Base-by-base conservation (phyloP, 2,888 invertebrate genomes). In the Criorhina ranunculi region DNA sequence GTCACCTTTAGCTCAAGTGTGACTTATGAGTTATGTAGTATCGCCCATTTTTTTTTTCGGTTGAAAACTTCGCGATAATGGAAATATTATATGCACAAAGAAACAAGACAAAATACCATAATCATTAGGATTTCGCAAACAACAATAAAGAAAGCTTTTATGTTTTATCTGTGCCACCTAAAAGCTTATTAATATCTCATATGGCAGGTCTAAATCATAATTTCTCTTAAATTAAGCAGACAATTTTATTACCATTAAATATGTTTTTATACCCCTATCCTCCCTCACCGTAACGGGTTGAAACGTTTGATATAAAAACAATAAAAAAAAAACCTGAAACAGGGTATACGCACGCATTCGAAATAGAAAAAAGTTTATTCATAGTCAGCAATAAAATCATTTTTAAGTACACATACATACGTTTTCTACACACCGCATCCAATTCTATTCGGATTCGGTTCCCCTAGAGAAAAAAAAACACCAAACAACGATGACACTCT, bases 131-230 rank as follows among this genome's bases (percentile, higher is more conserved):
- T 59, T 59, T 70, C n/a, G 70, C 70, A 59, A n/a, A 59, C 24
- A 15, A 33, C 31, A 40, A 24, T 29, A 24, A 9, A 12, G 12
- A 53, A n/a, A 2, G 31, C 24, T 24, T 24, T 24, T 24, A 49
- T 24, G 12, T 37, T 15, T 5, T 15, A 35, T 49, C 29, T 46
- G 24, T 46, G 59, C n/a, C 70, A 51, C 55, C 24, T 35, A 17
- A 35, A 46, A 49, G 49, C 70, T 49, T 49, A 70, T 70, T 70
- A 37, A 70, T 70, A 59, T 46, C 46, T 49, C 70, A 70, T 33
- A 59, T 70, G 70, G 59, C 37, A 15, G 46, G 57, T 6, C 46
- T 70, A 37, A 46, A 70, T 70, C 70, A 70, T 59, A 31, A 0
- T 17, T 59, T 15, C 49, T 11, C 29, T 37, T 40, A 37, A 57